Conservation (phyloP, 2,113 vertebrate genomes). For the Anguilla rostrata region DNA sequence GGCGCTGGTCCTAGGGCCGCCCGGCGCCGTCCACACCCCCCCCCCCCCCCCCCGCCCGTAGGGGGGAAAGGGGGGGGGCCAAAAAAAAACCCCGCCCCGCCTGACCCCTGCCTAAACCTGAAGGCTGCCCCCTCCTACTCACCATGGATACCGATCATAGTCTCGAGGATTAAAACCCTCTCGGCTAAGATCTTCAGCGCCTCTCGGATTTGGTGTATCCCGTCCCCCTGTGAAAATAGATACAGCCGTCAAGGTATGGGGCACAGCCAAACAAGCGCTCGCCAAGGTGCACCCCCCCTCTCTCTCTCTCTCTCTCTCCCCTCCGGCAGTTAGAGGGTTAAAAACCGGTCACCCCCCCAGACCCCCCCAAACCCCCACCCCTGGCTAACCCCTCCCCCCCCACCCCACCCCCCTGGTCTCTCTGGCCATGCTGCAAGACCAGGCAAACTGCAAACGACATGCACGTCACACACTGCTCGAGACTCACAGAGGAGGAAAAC, state of each 20-base stretch:
- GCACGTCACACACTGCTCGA: slow-evolving; percentile 51
- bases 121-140: slow-evolving; percentile 82
- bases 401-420: slow-evolving; percentile 32
- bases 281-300: slow-evolving; percentile 67
- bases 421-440: slow-evolving; percentile 59
- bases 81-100: slow-evolving; percentile 39
- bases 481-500: slow-evolving; percentile 31
- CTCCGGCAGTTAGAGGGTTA: slow-evolving; percentile 71
- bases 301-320: slow-evolving; percentile 45
- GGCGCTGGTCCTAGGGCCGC: slow-evolving; percentile 56
- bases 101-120: slow-evolving; percentile 67
- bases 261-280: slow-evolving; percentile 65
- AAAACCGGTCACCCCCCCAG: slow-evolving; percentile 48
- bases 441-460: slow-evolving; percentile 60
- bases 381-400: slow-evolving; percentile 34
- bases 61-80: slow-evolving; percentile 35
- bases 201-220: slow-evolving; percentile 98
- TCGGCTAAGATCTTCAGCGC: slow-evolving; percentile 99
- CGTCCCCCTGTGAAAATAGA: slow-evolving; percentile 97
- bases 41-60: slow-evolving; percentile 26
- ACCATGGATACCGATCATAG: slow-evolving; percentile 99
- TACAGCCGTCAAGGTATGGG: slow-evolving; percentile 87
- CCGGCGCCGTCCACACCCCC: slow-evolving; percentile 41
- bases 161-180: slow-evolving; percentile 99
- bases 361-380: slow-evolving; percentile 42